phyloP scores from a whole-genome alignment of 2,113 vertebrate genomes.

The Mola mola region DNA sequence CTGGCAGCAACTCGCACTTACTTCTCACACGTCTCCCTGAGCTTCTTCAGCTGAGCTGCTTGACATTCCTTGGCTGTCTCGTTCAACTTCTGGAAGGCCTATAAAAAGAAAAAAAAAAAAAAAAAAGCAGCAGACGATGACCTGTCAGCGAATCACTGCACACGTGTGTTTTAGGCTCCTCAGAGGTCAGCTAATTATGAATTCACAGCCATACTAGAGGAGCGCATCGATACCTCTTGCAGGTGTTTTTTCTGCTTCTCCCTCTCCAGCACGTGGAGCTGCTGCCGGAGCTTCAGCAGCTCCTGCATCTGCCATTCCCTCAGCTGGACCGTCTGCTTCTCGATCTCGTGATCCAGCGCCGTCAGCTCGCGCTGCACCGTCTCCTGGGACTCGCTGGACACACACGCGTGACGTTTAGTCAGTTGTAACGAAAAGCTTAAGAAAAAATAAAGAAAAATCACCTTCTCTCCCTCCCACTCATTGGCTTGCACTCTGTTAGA shows the following conservation, averaged over 20 bases:
- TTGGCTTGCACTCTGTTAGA: too few species aligned
- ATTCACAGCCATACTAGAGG: too few species aligned
- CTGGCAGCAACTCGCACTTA: slow-evolving; percentile 57
- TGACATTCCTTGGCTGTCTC: slow-evolving; percentile 83
- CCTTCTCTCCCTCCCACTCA: too few species aligned
- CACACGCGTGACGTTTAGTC: neutral
- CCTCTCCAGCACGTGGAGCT: slow-evolving; percentile 77
- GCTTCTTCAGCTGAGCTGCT: slow-evolving; percentile 82
- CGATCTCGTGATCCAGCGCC: slow-evolving; percentile 72
- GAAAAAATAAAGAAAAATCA: too few species aligned
- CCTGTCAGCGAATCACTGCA: slow-evolving; percentile 20
- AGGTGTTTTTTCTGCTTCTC: slow-evolving; percentile 79
- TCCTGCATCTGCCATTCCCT: slow-evolving; percentile 83
- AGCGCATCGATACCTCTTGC: slow-evolving; percentile 77
- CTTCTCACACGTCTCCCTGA: slow-evolving; percentile 87
- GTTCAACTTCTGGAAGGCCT: slow-evolving; percentile 84
- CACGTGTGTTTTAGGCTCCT: neutral
- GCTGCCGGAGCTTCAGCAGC: slow-evolving; percentile 81
- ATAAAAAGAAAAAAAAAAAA: slow-evolving; percentile 26
- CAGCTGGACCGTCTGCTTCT: slow-evolving; percentile 74
- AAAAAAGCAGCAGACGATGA: neutral
- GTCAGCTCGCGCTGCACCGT: slow-evolving; percentile 61
- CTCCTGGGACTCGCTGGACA: slow-evolving; percentile 67
- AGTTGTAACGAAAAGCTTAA: too few species aligned
- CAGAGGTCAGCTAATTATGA: too few species aligned